phyloP scores from a whole-genome alignment of 2,113 vertebrate species.

The Holacanthus passer region DNA sequence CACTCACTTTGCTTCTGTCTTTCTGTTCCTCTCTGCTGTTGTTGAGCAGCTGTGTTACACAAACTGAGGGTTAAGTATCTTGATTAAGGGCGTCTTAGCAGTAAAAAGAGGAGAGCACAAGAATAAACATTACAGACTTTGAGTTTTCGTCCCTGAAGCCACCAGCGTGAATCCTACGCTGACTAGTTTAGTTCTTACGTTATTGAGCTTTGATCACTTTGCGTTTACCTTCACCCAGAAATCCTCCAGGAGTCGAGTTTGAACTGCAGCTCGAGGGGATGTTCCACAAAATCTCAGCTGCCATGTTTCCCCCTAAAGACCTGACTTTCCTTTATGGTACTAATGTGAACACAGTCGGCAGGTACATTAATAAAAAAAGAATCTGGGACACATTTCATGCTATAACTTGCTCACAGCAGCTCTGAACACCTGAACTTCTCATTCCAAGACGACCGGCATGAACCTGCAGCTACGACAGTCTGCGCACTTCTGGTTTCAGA shows the following conservation, averaged over 20 bases:
- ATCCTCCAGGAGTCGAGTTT: neutral
- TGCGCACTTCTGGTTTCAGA: neutral
- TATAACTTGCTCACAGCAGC: neutral
- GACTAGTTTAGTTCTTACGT: neutral
- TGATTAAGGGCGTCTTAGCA: neutral
- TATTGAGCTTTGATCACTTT: slow-evolving; percentile 5
- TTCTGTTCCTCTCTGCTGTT: neutral
- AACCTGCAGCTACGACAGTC: neutral
- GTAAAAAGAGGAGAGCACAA: neutral
- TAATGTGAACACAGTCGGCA: neutral
- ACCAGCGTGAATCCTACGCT: neutral
- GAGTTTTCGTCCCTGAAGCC: neutral
- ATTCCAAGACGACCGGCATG: neutral
- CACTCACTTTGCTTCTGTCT: neutral
- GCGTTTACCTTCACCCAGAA: neutral
- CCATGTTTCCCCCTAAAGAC: neutral
- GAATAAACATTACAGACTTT: slow-evolving; percentile 2
- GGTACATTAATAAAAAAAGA: neutral
- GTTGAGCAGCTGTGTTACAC: neutral
- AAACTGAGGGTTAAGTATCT: neutral
- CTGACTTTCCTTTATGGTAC: neutral
- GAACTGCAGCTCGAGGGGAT: slow-evolving; percentile 1
- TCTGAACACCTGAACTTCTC: neutral
- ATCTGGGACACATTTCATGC: neutral
- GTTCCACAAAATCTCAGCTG: neutral